Evolutionary conservation across 2,113 vertebrate species (phyloP), one percentile per base, ranked within the genome.

Genomic region (Bufo bufo): DNA sequence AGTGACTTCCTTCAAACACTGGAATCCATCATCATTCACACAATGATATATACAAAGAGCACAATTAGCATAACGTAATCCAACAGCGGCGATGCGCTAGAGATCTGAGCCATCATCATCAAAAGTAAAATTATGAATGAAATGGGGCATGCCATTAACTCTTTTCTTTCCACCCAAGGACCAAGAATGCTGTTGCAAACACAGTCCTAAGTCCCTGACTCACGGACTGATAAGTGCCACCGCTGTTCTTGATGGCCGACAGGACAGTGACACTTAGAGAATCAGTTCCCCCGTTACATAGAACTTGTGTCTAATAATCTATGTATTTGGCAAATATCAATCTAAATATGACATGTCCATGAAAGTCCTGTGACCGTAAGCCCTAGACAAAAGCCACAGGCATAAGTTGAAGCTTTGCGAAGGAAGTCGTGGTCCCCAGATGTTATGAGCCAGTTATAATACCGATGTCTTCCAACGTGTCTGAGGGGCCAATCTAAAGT

Each of bases 61-160:
- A 85, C 8, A 77, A 83, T 83, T 83, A 52, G 81, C 81, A 83
- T 83, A 83, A 66, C 63, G 63, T 52, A 83, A 83, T 83, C 52
- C 19, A 77, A 85, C 61, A 61, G 50, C 13, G 52, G 14, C 16
- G 23, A 72, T 75, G 61, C 59, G 84, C 33, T 77, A 71, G 33
- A 58, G 71, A 75, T 85, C 71, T 47, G 14, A 77, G 66, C 33
- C 56, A 16, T 23, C 6, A 54, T 61, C 81, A 49, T 19, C 49
- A n/a, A 52, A 50, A 85, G 43, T 13, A 23, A 75, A n/a, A 45
- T 59, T 85, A 75, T 47, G 33, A 77, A 59, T 61, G 23, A 59
- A 85, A 77, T 61, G 47, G 43, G 59, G 72, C 72, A 7, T n/a
- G 20, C 3, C 14, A 3, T 56, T 49, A 61, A 77, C 33, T 19